phyloP scores from a whole-genome alignment of 2,888 invertebrate genomes.

The Calameuta filiformis region DNA sequence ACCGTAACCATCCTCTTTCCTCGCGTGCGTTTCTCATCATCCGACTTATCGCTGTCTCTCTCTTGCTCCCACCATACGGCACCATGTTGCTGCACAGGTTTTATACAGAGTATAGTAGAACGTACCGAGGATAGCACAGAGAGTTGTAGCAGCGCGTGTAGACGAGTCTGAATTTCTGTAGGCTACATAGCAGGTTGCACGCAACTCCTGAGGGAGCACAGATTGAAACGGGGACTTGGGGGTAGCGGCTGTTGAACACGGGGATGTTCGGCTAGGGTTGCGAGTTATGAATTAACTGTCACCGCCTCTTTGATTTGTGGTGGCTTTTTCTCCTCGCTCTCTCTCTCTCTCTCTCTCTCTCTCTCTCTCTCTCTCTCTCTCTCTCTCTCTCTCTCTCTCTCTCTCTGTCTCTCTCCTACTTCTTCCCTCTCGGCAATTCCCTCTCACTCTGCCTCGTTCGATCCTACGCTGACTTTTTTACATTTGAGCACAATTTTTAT shows the following conservation, averaged over 20 bases:
- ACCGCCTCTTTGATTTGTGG: constrained; percentile 52
- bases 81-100: neutral
- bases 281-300: constrained; percentile 57
- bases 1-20: neutral
- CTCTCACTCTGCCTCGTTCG: neutral
- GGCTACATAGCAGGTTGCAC: constrained; percentile 26
- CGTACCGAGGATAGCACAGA: neutral
- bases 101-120: neutral
- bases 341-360: neutral
- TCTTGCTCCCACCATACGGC: neutral
- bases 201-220: constrained; percentile 42
- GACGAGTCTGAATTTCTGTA: neutral
- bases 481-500: neutral
- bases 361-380: constrained; percentile 15
- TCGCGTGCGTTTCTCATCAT: neutral
- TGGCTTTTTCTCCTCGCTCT: constrained; percentile 27
- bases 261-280: constrained; percentile 30
- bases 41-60: neutral
- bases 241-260: constrained; percentile 12
- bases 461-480: no score
- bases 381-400: constrained; percentile 18
- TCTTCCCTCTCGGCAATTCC: neutral
- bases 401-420: neutral
- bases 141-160: neutral
- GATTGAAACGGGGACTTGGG: constrained; percentile 41